Evolutionary conservation across 30 jellyfish, hydroid and myxozoan genomes (phyloP).

Genomic region (Aurelia aurita): DNA sequence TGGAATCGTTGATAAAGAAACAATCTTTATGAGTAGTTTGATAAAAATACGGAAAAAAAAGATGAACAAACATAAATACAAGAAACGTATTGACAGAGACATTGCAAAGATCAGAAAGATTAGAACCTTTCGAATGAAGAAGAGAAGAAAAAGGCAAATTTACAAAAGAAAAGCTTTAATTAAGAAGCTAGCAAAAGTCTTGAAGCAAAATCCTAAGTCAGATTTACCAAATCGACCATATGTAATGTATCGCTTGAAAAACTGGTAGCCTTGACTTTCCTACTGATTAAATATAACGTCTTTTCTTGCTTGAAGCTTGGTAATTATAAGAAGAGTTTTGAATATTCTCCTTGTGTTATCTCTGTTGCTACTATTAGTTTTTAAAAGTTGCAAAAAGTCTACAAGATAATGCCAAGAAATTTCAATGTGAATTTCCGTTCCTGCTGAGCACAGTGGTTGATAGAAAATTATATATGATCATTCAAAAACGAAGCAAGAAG

Average conservation of each 20-base stretch:
- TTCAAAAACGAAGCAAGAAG: too few relatives aligned
- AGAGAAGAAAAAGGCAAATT: constrained; percentile 50
- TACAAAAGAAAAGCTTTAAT: constrained; percentile 29
- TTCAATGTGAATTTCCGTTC: too few relatives aligned
- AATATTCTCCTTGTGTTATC: neutral
- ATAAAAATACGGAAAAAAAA: constrained; percentile 86
- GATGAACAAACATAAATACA: constrained; percentile 92
- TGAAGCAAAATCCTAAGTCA: constrained; percentile 75
- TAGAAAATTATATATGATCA: too few relatives aligned
- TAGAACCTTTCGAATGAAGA: constrained; percentile 53
- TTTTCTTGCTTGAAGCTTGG: neutral
- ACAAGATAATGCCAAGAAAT: too few relatives aligned
- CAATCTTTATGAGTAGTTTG: constrained; percentile 41
- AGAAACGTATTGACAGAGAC: constrained; percentile 88
- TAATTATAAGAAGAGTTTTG: neutral
- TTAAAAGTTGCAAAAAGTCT: too few relatives aligned
- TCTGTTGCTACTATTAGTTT: too few relatives aligned
- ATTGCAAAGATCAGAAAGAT: constrained; percentile 83
- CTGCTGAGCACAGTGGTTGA: too few relatives aligned
- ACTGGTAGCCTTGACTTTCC: constrained; percentile 65
- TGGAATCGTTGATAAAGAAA: constrained; percentile 7
- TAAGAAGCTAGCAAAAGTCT: constrained; percentile 49
- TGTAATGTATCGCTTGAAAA: constrained; percentile 81
- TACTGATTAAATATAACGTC: too few relatives aligned
- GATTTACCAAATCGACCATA: constrained; percentile 79